Evolutionary conservation across 2,797 vertebrate species (phyloP), one percentile per base, ranked within the genome.

Genomic region (Acanthurus lineatus): DNA sequence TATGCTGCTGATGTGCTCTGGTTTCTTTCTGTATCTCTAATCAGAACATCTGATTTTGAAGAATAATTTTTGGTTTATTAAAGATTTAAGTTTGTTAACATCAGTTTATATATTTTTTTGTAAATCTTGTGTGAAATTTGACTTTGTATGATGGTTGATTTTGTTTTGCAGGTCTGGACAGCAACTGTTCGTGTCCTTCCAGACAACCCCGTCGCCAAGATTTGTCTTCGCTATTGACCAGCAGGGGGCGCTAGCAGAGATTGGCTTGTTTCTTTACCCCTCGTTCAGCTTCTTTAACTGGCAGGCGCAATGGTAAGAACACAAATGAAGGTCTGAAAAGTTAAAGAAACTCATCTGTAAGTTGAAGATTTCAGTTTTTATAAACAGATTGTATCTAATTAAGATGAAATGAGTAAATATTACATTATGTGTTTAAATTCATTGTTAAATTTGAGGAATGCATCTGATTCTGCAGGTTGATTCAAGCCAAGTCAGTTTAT

Each of bases 241-340:
- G 17, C 92, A 92, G 89, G 95, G 96, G 82, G 65, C 49, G 45
- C 89, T 96, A 86, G 90, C 93, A 4, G 95, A 96, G 90, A 91
- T 89, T 85, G 96, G 96, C 70, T 93, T 91, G 92, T 94, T 95
- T 59, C 93, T 96, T 44, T 96, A 96, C 82, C 94, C 96, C 0
- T 64, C 93, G 0, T 96, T 96, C 81, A 92, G 87, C 62, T 96
- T 96, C 76, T 0, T 96, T 40, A 90, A 86, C 90, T 96, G 96
- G 95, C 96, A 96, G 85, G 93, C 95, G 0, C 89, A 96, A 85
- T 96, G 96, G 96, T 96, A 74, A 83, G 85, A 63, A n/a, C 14
- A 3, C 8, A 12, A 25, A 25, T 25, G 3, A 25, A 25, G 25
- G 25, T 25, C 25, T 25, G 25, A 25, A 25, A 25, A 25, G 25